A percentile compares a stretch with the other conserved stretches of the same genome.
phyloP scores from a whole-genome alignment of 1,140 invertebrate genomes.

The Penaeus japonicus region DNA sequence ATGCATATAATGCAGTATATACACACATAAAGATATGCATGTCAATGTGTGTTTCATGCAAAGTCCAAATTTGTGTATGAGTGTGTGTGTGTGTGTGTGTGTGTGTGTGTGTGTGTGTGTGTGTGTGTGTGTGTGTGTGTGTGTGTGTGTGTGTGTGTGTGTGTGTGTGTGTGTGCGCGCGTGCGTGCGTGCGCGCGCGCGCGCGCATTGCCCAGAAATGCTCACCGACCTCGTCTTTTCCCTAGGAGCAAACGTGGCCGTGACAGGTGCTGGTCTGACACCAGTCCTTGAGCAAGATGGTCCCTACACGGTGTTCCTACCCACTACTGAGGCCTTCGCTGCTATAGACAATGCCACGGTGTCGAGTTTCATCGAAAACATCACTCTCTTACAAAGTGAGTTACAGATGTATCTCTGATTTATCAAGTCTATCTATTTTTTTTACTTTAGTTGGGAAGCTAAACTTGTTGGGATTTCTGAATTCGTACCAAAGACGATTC shows the following conservation, averaged over 20 bases:
- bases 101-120: no score
- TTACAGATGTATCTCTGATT: neutral
- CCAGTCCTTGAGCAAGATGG: slow-evolving; percentile 40
- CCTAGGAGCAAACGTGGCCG: slow-evolving; percentile 39
- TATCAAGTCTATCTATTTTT: neutral
- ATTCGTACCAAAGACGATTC: no score
- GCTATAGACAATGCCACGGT: slow-evolving; percentile 35
- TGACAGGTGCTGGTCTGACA: slow-evolving; percentile 32
- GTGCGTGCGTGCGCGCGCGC: neutral
- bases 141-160: neutral
- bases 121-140: neutral
- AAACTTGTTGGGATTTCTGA: no score
- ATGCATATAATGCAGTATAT: no score
- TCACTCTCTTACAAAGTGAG: slow-evolving; percentile 47
- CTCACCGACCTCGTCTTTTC: neutral
- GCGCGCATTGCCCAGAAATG: neutral
- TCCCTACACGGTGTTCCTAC: slow-evolving; percentile 54
- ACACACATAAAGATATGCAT: no score
- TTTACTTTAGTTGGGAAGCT: no score
- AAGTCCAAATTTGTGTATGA: no score
- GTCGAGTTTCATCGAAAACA: slow-evolving; percentile 48
- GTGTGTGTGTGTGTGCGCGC: neutral
- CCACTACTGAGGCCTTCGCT: slow-evolving; percentile 52
- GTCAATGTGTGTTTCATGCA: no score
- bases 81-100: no score